Conservation (phyloP, 2,888 invertebrate species). For the Dryococelus australis region DNA sequence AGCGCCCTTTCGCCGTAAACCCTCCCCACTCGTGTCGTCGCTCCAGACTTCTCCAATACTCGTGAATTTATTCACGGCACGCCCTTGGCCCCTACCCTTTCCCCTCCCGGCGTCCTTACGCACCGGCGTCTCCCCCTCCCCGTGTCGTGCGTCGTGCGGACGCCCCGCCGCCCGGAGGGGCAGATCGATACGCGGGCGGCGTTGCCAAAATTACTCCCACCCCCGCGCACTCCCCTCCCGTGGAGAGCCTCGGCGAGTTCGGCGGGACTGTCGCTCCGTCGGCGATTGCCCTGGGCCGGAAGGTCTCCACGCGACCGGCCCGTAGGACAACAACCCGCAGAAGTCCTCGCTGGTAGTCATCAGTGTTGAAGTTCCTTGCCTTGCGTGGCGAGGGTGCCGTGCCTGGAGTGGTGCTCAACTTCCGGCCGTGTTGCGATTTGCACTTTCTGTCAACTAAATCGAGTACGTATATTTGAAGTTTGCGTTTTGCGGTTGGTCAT, state of each 20-base stretch:
- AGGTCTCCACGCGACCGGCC: neutral
- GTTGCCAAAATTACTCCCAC: constrained; percentile 8
- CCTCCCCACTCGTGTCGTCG: neutral
- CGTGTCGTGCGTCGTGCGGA: neutral
- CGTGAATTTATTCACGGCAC: constrained; percentile 16
- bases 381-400: too few species aligned
- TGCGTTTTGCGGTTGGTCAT: too few species aligned
- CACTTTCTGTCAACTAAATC: too few species aligned
- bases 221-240: neutral
- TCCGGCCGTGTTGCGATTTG: too few species aligned
- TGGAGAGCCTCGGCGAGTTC: neutral
- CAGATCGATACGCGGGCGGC: neutral
- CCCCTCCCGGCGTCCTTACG: neutral
- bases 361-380: too few species aligned
- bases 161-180: neutral
- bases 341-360: too few species aligned
- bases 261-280: neutral
- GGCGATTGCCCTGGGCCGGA: neutral
- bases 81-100: neutral
- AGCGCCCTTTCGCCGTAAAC: neutral
- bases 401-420: too few species aligned
- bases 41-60: neutral
- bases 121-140: neutral
- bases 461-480: too few species aligned
- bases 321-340: too few species aligned